Conservation (phyloP, 2,797 vertebrate genomes). For the Paramormyrops hopkinsi region DNA sequence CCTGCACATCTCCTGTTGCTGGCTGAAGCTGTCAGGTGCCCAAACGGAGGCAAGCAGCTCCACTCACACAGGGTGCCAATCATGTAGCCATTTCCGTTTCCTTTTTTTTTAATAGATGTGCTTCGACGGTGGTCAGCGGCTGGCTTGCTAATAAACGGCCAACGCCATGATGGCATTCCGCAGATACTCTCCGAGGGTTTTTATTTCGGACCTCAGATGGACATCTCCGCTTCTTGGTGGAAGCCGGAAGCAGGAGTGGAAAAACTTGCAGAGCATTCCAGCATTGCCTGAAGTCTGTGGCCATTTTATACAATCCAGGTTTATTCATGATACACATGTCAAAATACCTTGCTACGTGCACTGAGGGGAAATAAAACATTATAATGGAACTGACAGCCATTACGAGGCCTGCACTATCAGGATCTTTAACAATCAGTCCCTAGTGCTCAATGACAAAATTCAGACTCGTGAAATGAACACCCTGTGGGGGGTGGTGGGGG, state of each 20-base stretch:
- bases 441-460: neutral
- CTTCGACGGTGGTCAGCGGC: slow-evolving; percentile 29
- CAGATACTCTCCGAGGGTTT: slow-evolving; percentile 24
- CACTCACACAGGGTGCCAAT: neutral
- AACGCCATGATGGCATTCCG: neutral
- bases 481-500: slow-evolving; percentile 41
- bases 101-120: neutral
- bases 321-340: slow-evolving; percentile 44
- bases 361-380: slow-evolving; percentile 10
- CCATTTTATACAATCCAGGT: slow-evolving; percentile 36
- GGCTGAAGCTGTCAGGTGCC: neutral
- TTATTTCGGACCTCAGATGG: slow-evolving; percentile 41
- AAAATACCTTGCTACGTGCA: slow-evolving; percentile 50
- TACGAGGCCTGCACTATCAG: neutral
- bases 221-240: slow-evolving; percentile 34
- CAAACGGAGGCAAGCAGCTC: neutral
- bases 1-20: neutral
- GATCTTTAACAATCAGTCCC: neutral
- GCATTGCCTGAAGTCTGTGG: slow-evolving; percentile 50
- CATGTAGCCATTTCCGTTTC: neutral
- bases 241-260: neutral
- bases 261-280: slow-evolving; percentile 46
- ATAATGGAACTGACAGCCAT: neutral
- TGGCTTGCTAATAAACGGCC: neutral
- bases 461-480: neutral